phyloP scores from a whole-genome alignment of 1,140 invertebrate genomes.

The Microplitis mediator region DNA sequence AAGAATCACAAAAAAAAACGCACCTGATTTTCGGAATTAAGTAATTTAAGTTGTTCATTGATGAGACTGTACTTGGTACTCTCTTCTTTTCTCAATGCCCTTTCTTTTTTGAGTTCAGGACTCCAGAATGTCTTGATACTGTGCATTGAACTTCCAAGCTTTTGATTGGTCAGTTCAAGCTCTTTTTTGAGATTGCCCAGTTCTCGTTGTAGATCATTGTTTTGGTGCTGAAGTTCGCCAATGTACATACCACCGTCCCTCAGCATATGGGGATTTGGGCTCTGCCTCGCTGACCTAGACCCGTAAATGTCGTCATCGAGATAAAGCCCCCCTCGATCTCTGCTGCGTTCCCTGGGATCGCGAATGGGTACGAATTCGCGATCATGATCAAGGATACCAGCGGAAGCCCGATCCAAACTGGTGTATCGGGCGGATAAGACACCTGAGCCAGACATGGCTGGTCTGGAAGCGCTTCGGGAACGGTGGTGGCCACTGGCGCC shows the following conservation, averaged over 20 bases:
- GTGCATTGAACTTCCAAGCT: conserved; percentile 98
- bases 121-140: conserved; percentile 99
- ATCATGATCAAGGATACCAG: conserved; percentile 68
- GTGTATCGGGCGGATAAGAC: conserved; percentile 73
- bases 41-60: conserved; percentile 94
- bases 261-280: conserved; percentile 68
- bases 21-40: conserved; percentile 97
- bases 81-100: conserved; percentile 95
- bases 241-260: conserved; percentile 70
- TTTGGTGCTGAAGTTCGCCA: conserved; percentile 92
- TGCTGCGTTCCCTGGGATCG: conserved; percentile 70
- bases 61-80: conserved; percentile 95
- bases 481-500: conserved; percentile 66
- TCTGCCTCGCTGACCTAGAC: conserved; percentile 74
- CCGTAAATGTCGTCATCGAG: conserved; percentile 78
- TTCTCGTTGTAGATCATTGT: conserved; percentile 94
- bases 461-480: conserved; percentile 68
- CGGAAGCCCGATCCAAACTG: conserved; percentile 74
- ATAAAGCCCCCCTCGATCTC: conserved; percentile 69
- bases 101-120: conserved; percentile 97
- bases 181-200: conserved; percentile 96
- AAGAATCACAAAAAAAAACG: background rate
- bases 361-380: conserved; percentile 83
- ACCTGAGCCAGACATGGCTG: conserved; percentile 61
- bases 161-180: conserved; percentile 95